phyloP scores from a whole-genome alignment of 2,888 invertebrate species.

The Eristalis tenax region DNA sequence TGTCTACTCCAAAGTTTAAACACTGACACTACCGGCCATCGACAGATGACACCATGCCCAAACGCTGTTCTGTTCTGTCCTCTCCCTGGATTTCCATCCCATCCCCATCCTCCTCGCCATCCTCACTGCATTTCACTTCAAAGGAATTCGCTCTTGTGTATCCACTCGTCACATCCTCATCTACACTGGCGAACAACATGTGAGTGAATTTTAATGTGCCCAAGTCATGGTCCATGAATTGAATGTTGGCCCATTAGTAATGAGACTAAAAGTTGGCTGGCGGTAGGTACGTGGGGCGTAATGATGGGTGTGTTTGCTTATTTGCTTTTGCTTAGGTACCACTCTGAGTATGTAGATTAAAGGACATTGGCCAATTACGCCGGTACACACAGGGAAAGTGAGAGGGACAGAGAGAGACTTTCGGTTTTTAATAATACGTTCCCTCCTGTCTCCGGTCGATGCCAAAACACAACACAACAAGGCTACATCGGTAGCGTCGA shows the following conservation, averaged over 20 bases:
- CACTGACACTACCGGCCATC: conserved; percentile 52
- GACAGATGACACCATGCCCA: conserved; percentile 62
- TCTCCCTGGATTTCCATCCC: not conserved
- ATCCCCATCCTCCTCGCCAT: not conserved
- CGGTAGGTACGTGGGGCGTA: conserved; percentile 6
- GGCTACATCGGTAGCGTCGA: not conserved
- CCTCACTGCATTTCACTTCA: conserved; percentile 16
- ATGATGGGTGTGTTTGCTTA: conserved; percentile 59
- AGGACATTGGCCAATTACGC: conserved; percentile 65
- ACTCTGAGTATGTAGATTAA: conserved; percentile 50
- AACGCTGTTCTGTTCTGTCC: conserved; percentile 36
- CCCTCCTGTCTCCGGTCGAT: no score
- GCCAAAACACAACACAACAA: conserved; percentile 13
- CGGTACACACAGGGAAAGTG: conserved; percentile 2
- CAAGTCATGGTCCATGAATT: conserved; percentile 60
- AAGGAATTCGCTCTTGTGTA: conserved; percentile 21
- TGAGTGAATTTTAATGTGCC: conserved; percentile 57
- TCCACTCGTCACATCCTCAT: conserved; percentile 1
- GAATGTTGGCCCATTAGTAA: conserved; percentile 48
- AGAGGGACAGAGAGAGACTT: conserved; percentile 8
- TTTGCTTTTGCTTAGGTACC: conserved; percentile 54
- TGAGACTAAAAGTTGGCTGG: conserved; percentile 29
- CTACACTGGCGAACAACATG: not conserved
- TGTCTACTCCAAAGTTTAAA: conserved; percentile 56
- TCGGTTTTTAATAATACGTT: conserved; percentile 30